These are phyloP conservation scores for Thalassophryne amazonica DNA, from an alignment of 2,797 vertebrate species.

Conservation along the genomic window DNA sequence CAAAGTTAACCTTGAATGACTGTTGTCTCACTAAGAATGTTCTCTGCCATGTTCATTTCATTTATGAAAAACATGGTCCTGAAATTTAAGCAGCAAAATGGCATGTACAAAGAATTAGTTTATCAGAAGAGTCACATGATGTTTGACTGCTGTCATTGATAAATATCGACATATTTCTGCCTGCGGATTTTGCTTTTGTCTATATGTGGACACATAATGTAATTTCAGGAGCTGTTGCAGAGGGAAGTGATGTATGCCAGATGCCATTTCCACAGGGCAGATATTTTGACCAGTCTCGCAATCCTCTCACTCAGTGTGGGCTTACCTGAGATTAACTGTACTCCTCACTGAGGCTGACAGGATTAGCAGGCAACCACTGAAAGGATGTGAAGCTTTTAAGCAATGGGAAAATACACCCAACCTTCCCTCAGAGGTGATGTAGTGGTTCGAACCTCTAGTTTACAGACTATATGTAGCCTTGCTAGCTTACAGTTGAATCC, in stretches of 20 bases:
- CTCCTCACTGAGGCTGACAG: constrained; percentile 63
- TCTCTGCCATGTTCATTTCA: too few species aligned
- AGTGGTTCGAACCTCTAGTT: constrained; percentile 36
- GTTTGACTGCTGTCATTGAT: too few species aligned
- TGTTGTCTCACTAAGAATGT: too few species aligned
- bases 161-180: constrained; percentile 28
- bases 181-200: constrained; percentile 19
- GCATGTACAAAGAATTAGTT: too few species aligned
- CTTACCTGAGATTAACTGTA: constrained; percentile 82
- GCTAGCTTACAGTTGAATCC: constrained; percentile 33
- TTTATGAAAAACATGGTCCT: too few species aligned
- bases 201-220: constrained; percentile 48
- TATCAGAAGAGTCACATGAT: too few species aligned
- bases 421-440: constrained; percentile 48
- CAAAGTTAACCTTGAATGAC: too few species aligned
- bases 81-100: too few species aligned
- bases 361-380: constrained; percentile 62
- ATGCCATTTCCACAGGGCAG: constrained; percentile 72
- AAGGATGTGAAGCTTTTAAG: constrained; percentile 53
- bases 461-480: constrained; percentile 35
- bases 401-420: constrained; percentile 56
- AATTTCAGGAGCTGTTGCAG: constrained; percentile 58
- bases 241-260: constrained; percentile 52
- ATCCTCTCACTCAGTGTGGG: constrained; percentile 71
- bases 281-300: constrained; percentile 62